phyloP scores from a whole-genome alignment of 2,113 vertebrate genomes.

The Furnarius figulus region DNA sequence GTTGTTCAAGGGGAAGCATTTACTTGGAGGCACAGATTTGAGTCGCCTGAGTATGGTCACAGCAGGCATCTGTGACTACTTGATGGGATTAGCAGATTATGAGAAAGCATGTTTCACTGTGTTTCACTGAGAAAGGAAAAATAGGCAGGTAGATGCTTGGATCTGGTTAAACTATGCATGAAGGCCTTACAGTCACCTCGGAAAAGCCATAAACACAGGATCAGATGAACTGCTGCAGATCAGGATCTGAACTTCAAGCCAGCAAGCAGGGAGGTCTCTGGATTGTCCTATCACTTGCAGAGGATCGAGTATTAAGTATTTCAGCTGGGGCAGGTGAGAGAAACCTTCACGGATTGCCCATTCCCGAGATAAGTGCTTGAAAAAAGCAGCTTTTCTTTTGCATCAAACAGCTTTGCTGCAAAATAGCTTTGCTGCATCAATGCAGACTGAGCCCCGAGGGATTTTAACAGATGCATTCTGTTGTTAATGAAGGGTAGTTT shows the following conservation, averaged over 20 bases:
- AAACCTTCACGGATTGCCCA: not conserved
- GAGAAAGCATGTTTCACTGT: slow-evolving; percentile 5
- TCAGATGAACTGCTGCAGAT: not conserved
- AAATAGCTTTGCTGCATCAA: slow-evolving; percentile 5
- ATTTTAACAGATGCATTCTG: slow-evolving; percentile 13
- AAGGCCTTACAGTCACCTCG: not conserved
- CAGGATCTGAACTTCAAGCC: not conserved
- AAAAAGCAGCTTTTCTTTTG: slow-evolving; percentile 40
- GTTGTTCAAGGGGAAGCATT: slow-evolving; percentile 9
- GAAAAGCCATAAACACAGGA: not conserved
- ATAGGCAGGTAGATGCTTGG: not conserved
- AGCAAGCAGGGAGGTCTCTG: not conserved
- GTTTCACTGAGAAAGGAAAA: slow-evolving; percentile 2
- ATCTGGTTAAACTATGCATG: not conserved
- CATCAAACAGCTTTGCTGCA: not conserved
- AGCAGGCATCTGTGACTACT: slow-evolving; percentile 49
- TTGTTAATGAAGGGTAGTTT: slow-evolving; percentile 49
- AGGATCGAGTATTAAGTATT: not conserved
- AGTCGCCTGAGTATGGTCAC: not conserved
- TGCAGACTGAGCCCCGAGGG: not conserved
- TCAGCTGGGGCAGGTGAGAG: not conserved
- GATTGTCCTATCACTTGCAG: not conserved
- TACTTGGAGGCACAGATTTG: not conserved
- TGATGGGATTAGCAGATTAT: slow-evolving; percentile 58
- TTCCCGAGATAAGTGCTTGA: not conserved